These are phyloP conservation scores for Cuculus canorus DNA, from an alignment of 2,797 vertebrate genomes.

Conservation along the genomic window DNA sequence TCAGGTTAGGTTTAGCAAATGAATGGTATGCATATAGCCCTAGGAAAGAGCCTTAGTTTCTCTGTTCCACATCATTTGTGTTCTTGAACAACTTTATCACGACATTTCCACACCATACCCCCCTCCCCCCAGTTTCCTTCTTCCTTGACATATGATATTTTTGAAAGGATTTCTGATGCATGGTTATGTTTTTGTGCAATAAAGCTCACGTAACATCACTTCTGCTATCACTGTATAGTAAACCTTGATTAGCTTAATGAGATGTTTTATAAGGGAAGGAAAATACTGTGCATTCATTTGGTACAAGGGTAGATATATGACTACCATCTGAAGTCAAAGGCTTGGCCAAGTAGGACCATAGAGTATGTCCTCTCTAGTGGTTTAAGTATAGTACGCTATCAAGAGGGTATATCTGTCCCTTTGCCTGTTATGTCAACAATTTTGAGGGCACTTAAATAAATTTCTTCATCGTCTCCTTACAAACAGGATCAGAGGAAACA, in stretches of 20 bases:
- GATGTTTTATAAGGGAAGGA: not conserved
- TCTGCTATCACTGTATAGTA: not conserved
- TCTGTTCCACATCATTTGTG: not conserved
- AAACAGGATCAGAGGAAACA: not conserved
- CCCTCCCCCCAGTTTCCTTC: not conserved
- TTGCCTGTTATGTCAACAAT: not conserved
- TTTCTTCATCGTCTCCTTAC: not conserved
- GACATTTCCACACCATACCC: too few species aligned
- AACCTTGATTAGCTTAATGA: not conserved
- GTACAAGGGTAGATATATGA: fast-evolving
- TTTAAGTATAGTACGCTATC: not conserved
- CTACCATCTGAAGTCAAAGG: not conserved
- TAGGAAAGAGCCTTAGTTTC: not conserved
- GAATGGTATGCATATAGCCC: not conserved
- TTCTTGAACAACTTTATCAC: not conserved
- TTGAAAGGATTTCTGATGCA: not conserved
- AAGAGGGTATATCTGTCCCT: not conserved
- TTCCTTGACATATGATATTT: not conserved
- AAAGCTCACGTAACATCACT: not conserved
- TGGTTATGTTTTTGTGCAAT: not conserved
- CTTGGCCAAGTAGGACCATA: not conserved
- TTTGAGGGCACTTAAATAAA: not conserved
- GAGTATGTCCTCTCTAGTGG: not conserved
- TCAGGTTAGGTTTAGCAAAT: not conserved
- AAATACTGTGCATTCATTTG: not conserved